These are phyloP conservation scores for Poeciliopsis gracilis DNA, from an alignment of 2,797 vertebrate genomes.

Conservation along the genomic window DNA sequence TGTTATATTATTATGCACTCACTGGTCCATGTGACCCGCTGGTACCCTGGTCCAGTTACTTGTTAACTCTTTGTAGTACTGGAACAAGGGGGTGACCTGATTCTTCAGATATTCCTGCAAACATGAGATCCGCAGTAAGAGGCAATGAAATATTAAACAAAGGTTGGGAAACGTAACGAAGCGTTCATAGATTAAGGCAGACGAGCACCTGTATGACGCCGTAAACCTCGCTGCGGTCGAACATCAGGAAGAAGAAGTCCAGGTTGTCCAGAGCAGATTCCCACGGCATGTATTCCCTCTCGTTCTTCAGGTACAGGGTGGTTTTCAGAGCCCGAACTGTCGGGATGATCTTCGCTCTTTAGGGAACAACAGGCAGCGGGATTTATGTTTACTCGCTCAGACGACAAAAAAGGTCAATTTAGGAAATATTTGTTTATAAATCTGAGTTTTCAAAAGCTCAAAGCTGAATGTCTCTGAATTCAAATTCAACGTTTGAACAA, in stretches of 20 bases:
- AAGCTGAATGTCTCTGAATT: no score
- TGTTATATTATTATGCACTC: constrained; percentile 44
- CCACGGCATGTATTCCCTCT: constrained; percentile 90
- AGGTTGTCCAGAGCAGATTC: constrained; percentile 84
- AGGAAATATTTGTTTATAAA: background rate
- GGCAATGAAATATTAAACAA: background rate
- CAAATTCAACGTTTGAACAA: no score
- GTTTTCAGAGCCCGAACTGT: constrained; percentile 84
- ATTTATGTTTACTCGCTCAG: background rate
- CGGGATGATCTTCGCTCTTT: constrained; percentile 78
- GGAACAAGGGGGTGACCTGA: constrained; percentile 81
- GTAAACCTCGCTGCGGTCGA: constrained; percentile 89
- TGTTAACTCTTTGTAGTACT: constrained; percentile 63
- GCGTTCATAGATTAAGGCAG: background rate
- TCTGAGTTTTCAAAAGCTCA: background rate
- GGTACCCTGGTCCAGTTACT: constrained; percentile 23
- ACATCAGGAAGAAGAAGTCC: constrained; percentile 90
- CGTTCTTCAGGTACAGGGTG: constrained; percentile 81
- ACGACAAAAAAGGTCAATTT: background rate
- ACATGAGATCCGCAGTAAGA: background rate
- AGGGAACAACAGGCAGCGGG: background rate
- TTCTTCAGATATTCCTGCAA: constrained; percentile 82
- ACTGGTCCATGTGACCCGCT: constrained; percentile 78
- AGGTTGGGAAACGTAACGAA: background rate
- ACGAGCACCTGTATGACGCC: constrained; percentile 86